Evolutionary conservation across 2,113 vertebrate species (phyloP), one percentile per base, ranked within the genome.

Genomic region (Mobula hypostoma): DNA sequence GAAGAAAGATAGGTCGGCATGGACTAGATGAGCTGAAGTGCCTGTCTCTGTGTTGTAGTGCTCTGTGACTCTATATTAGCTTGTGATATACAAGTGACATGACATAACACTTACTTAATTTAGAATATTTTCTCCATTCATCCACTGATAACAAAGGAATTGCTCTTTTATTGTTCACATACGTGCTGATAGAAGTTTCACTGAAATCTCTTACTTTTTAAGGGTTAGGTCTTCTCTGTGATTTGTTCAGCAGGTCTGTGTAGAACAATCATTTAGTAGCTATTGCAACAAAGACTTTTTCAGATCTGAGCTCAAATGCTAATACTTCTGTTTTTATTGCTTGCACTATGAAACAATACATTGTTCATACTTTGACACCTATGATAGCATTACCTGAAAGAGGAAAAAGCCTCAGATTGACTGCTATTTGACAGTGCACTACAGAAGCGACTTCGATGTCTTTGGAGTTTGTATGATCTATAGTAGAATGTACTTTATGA

Each of bases 311-410:
- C 36, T 79, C 77, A 79, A 79, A 36, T 17, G 77, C n/a, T 79
- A 79, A 79, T 36, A 36, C 32, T 79, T 79, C 77, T 79, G 77
- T 79, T 79, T n/a, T 79, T 79, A 79, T 79, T 79, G 17, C 77
- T 79, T 79, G 77, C 77, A 36, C 32, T n/a, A 77, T 36, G 14
- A 79, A 79, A 36, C 77, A 79, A 36, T 79, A 36, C n/a, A 36
- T 79, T 79, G 77, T 79, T 79, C 77, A 36, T 79, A 79, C 77
- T 79, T 79, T 79, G 77, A 36, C 77, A 79, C 12, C 77, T 79
- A 36, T 8, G 6, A 36, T 79, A 79, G 11, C 77, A 79, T 36
- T 79, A 36, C 15, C 32, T 79, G 77, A 79, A 79, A 79, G 11
- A 17, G 32, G n/a, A 79, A 79, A 79, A 79, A 32, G 77, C n/a